Evolutionary conservation across 2,113 vertebrate species (phyloP).

Genomic region (Platycercus adscitus): DNA sequence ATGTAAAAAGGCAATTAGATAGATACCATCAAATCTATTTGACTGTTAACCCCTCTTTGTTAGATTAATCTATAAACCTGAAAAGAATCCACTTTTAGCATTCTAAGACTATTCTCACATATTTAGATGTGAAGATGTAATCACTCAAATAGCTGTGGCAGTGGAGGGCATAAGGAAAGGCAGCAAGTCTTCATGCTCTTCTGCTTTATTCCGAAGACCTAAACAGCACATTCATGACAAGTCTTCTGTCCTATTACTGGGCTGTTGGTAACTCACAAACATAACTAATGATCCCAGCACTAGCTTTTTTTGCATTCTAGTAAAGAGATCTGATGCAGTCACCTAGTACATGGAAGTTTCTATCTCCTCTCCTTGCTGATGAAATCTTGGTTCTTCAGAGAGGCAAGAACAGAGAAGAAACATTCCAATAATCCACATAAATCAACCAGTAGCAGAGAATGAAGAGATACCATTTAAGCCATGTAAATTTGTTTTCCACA

Average conservation of each 20-base stretch:
- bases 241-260: background rate
- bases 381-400: background rate
- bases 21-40: constrained; percentile 52
- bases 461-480: constrained; percentile 9
- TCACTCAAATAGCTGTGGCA: background rate
- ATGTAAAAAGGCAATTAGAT: constrained; percentile 65
- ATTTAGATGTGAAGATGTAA: constrained; percentile 19
- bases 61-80: constrained; percentile 56
- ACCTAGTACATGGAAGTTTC: background rate
- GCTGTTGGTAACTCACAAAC: background rate
- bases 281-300: background rate
- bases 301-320: background rate
- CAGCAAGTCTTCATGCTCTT: background rate
- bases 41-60: constrained; percentile 62
- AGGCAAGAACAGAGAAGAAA: background rate
- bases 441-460: background rate
- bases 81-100: constrained; percentile 44
- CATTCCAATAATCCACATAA: background rate
- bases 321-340: background rate
- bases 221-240: background rate
- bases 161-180: background rate
- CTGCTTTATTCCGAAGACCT: background rate
- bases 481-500: background rate
- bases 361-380: background rate
- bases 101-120: constrained; percentile 22